These are phyloP conservation scores for Spodoptera picta DNA, from an alignment of 2,888 invertebrate genomes.

Conservation along the genomic window DNA sequence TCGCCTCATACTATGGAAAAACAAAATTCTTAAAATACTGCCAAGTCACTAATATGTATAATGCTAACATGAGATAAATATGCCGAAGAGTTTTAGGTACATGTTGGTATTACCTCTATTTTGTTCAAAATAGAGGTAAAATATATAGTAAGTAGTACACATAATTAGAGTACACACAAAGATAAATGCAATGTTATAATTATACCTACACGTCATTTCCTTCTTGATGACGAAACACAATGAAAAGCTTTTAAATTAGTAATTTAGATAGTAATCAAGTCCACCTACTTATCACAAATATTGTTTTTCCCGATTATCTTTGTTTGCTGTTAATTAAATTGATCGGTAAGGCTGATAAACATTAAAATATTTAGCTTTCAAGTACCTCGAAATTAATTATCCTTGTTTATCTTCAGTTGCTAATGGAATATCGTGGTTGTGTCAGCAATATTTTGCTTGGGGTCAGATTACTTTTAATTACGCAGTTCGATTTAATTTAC, in stretches of 20 bases:
- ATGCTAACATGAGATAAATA: too few species aligned
- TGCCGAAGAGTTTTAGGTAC: too few species aligned
- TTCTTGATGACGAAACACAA: constrained; percentile 6
- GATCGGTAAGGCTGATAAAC: constrained; percentile 19
- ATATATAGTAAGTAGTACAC: too few species aligned
- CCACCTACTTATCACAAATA: neutral
- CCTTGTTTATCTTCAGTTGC: constrained; percentile 2
- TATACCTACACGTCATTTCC: neutral
- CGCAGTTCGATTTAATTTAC: constrained; percentile 3
- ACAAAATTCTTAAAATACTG: too few species aligned
- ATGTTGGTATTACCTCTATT: too few species aligned
- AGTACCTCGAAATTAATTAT: constrained; percentile 7
- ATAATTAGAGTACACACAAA: too few species aligned
- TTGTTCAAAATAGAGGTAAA: too few species aligned
- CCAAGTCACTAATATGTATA: too few species aligned
- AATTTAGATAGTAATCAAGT: constrained; percentile 12
- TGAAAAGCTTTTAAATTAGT: constrained; percentile 30
- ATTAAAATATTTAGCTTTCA: constrained; percentile 26
- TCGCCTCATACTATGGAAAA: too few species aligned
- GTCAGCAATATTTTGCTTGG: constrained; percentile 21
- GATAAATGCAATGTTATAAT: neutral
- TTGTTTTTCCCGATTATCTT: constrained; percentile 36
- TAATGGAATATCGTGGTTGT: constrained; percentile 15
- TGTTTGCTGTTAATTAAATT: constrained; percentile 24
- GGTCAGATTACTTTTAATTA: constrained; percentile 28